Conservation (phyloP, 1,140 invertebrate genomes). For the Trialeurodes vaporariorum region DNA sequence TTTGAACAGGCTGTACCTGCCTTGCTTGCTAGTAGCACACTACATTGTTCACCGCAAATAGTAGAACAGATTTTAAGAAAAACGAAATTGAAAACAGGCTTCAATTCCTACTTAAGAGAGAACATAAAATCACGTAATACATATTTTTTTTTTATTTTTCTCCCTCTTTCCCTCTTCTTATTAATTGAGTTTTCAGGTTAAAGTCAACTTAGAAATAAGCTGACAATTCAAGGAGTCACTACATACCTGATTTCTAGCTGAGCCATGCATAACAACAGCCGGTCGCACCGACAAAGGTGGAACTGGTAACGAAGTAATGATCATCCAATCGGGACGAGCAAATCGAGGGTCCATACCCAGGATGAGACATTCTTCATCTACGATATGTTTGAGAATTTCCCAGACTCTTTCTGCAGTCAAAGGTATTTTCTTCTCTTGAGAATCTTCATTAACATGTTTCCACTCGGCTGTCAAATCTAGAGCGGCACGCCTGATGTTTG, state of each 20-base stretch:
- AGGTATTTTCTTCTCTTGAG: conserved; percentile 87
- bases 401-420: conserved; percentile 90
- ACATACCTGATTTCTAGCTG: conserved; percentile 76
- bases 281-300: conserved; percentile 88
- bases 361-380: conserved; percentile 93
- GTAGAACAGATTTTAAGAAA: no score
- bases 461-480: conserved; percentile 91
- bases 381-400: conserved; percentile 94
- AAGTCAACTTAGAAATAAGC: neutral
- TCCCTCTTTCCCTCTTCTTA: no score
- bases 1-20: no score
- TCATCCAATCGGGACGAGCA: conserved; percentile 98
- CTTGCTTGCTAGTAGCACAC: no score
- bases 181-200: no score
- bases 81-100: no score
- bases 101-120: no score
- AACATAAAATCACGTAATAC: no score
- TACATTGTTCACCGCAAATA: no score
- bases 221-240: neutral
- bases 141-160: no score
- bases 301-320: conserved; percentile 92
- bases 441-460: conserved; percentile 97
- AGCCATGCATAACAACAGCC: conserved; percentile 98
- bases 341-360: conserved; percentile 93
- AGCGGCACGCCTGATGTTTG: conserved; percentile 75